phyloP scores from a whole-genome alignment of 2,797 vertebrate genomes.

The Aulostomus chinensis region DNA sequence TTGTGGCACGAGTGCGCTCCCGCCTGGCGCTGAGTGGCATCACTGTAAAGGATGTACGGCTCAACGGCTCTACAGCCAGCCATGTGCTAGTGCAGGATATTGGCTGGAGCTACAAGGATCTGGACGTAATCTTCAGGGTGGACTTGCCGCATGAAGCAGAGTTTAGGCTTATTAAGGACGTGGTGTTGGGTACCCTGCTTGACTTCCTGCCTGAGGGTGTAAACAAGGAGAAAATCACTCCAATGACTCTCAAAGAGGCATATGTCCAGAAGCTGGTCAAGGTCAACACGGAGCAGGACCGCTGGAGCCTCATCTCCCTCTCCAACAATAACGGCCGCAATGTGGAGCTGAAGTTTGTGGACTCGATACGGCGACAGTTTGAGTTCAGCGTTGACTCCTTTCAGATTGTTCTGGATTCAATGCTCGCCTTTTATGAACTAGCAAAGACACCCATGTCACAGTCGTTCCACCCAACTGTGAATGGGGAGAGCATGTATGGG shows the following conservation, averaged over 20 bases:
- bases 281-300: slow-evolving; percentile 92
- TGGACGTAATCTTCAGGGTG: slow-evolving; percentile 96
- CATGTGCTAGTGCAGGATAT: slow-evolving; percentile 95
- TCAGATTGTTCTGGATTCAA: slow-evolving; percentile 93
- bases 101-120: slow-evolving; percentile 94
- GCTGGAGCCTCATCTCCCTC: slow-evolving; percentile 98
- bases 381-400: slow-evolving; percentile 99
- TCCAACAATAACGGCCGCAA: slow-evolving; percentile 96
- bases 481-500: slow-evolving; percentile 93
- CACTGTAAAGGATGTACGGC: slow-evolving; percentile 86
- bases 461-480: slow-evolving; percentile 86
- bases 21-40: slow-evolving; percentile 87
- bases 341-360: slow-evolving; percentile 96
- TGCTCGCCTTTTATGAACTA: slow-evolving; percentile 89
- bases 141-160: slow-evolving; percentile 87
- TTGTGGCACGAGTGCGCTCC: slow-evolving; percentile 88
- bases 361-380: slow-evolving; percentile 93
- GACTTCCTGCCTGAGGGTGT: slow-evolving; percentile 95
- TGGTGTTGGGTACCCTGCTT: slow-evolving; percentile 91
- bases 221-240: slow-evolving; percentile 93
- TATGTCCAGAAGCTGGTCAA: slow-evolving; percentile 98
- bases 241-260: slow-evolving; percentile 92
- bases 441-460: slow-evolving; percentile 83
- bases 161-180: slow-evolving; percentile 91
- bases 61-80: slow-evolving; percentile 95